These are phyloP conservation scores for Alosa alosa DNA, from an alignment of 2,113 vertebrate species.

Conservation along the genomic window DNA sequence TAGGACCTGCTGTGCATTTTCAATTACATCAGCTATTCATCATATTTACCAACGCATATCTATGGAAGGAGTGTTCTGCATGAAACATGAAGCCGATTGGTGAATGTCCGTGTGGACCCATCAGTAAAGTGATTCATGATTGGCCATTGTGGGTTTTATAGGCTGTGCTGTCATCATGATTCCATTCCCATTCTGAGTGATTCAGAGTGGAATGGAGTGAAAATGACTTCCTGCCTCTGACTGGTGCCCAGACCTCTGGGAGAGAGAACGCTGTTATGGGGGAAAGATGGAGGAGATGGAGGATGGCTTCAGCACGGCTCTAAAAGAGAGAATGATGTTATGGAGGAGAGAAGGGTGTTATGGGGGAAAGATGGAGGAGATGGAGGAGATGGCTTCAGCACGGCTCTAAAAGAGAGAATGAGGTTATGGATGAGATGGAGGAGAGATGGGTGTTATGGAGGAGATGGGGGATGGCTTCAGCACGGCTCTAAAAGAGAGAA, in stretches of 20 bases:
- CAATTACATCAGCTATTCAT: conserved; percentile 57
- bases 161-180: not conserved
- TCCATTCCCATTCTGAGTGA: not conserved
- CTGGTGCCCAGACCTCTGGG: not conserved
- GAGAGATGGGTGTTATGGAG: too few species aligned
- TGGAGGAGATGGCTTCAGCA: too few species aligned
- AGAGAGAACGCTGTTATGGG: not conserved
- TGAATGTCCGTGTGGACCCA: not conserved
- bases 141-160: conserved; percentile 1
- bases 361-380: too few species aligned
- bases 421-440: too few species aligned
- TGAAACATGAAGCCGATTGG: not conserved
- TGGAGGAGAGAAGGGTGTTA: too few species aligned
- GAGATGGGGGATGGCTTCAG: too few species aligned
- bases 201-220: not conserved
- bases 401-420: too few species aligned
- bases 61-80: not conserved
- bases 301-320: too few species aligned
- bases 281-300: not conserved
- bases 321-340: too few species aligned
- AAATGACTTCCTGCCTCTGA: not conserved
- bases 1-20: conserved; percentile 45
- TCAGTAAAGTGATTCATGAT: conserved; percentile 5
- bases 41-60: not conserved
- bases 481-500: too few species aligned